A percentile compares a stretch with the other conserved stretches of the same genome.
Conservation (phyloP, 2,797 vertebrate species). For the Heliangelus exortis region DNA sequence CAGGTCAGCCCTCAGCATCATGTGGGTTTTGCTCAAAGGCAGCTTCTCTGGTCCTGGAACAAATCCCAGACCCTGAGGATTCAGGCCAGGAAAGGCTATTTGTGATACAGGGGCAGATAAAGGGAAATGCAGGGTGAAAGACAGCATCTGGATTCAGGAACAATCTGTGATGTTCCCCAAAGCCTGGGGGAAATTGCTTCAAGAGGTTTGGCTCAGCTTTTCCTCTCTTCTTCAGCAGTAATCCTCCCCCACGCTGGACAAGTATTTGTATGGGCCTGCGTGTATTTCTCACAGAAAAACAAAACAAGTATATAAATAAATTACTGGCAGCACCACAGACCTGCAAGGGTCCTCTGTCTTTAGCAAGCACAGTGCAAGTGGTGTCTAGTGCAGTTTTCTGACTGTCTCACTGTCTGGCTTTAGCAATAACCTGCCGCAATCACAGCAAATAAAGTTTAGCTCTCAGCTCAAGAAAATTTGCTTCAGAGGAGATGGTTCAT, state of each 20-base stretch:
- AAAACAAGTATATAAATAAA: too few species aligned
- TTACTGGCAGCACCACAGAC: neutral
- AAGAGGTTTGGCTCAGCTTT: neutral
- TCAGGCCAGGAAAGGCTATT: neutral
- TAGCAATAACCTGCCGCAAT: neutral
- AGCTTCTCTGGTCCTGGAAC: neutral
- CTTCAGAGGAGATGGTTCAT: neutral
- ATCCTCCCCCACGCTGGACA: neutral
- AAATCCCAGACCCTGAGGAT: neutral
- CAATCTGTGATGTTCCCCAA: neutral
- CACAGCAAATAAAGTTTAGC: neutral
- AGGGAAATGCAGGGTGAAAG: neutral
- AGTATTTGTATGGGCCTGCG: neutral
- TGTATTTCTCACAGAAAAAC: neutral
- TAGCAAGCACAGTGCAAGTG: neutral
- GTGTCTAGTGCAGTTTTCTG: neutral
- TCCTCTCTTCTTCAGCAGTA: neutral
- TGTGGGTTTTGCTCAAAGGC: neutral
- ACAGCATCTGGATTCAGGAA: neutral
- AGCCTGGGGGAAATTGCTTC: neutral
- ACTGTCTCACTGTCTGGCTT: neutral
- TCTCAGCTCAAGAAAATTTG: neutral
- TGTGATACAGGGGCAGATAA: neutral
- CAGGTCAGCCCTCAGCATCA: rapidly evolving
- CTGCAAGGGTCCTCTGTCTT: neutral